Base-by-base conservation (phyloP, 1,140 invertebrate species). In the Dendroctonus ponderosae region DNA sequence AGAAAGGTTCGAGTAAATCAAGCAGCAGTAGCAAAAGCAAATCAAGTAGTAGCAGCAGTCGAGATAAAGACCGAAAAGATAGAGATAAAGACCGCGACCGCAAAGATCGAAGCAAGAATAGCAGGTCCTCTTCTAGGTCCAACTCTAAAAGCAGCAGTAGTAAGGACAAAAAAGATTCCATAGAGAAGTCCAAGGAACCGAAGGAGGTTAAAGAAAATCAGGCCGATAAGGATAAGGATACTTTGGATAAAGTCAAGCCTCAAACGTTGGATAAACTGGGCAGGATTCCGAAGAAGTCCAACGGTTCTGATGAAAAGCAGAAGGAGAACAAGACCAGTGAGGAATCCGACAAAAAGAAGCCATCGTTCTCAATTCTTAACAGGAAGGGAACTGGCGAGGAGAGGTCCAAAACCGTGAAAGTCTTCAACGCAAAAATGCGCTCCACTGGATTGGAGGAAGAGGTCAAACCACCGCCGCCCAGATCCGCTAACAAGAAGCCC, bases 381-480 rank as follows among this genome's bases (percentile, higher is more conserved):
- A 80, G 88, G 52, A 90, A 89, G 78, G 85, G 85, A 71, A 83
- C 83, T 64, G 77, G 81, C 5, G 81, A 84, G 44, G 77, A 80
- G 15, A 80, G 88, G 70, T 88, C 90, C 0, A 92, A 92, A 80
- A 94, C 91, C 48, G 92, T 93, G 5, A 94, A 94, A 83, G 91
- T 89, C 3, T 93, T 89, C 75, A 89, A 93, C 80, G 91, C 91
- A 0, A 92, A 92, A 79, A 93, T 94, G 79, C 85, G 92, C 60
- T 92, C 91, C 42, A 92, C 91, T 70, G 92, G 91, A 39, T 77
- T 93, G 42, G 90, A 91, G 74, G 91, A 93, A 77, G 89, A 91
- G 81, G 83, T 86, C 5, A 91, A 90, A 77, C 89, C 89, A 43
- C 89, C 90, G 14, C 89, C 89, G 38, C 87, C 89, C 3, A 81